Evolutionary conservation across 1,140 invertebrate species (phyloP).

Genomic region (Bradysia coprophila): DNA sequence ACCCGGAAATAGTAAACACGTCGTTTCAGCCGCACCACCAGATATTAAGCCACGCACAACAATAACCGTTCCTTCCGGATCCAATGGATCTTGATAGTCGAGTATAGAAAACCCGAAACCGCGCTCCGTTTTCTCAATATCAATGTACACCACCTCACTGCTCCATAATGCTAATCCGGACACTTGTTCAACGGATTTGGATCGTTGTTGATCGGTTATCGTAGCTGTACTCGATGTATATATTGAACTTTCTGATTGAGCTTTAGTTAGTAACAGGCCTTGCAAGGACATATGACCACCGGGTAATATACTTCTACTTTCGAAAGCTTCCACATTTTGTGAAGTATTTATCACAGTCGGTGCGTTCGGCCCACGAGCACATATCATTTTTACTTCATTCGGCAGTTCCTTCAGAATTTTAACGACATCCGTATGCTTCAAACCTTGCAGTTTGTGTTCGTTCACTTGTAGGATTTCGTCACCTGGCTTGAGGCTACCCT

Average conservation of each 20-base stretch:
- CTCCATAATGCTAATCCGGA: constrained; percentile 86
- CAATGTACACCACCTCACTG: constrained; percentile 68
- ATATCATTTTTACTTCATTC: constrained; percentile 62
- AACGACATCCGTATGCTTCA: constrained; percentile 78
- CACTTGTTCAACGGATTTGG: constrained; percentile 77
- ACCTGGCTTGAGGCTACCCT: constrained; percentile 59
- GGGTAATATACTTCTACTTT: constrained; percentile 54
- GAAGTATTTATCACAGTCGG: constrained; percentile 49
- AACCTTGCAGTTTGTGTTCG: constrained; percentile 64
- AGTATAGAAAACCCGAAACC: constrained; percentile 90
- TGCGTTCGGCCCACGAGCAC: constrained; percentile 43
- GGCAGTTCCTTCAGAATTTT: constrained; percentile 77
- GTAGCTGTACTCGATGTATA: constrained; percentile 53
- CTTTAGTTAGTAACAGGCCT: constrained; percentile 49
- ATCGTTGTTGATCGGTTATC: constrained; percentile 39
- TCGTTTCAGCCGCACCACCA: constrained; percentile 72
- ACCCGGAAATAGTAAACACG: constrained; percentile 78
- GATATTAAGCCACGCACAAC: constrained; percentile 86
- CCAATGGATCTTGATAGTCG: constrained; percentile 83
- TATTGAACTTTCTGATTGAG: constrained; percentile 72
- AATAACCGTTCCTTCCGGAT: constrained; percentile 78
- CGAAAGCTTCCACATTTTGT: constrained; percentile 56
- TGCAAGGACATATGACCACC: constrained; percentile 48
- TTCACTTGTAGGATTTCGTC: constrained; percentile 87
- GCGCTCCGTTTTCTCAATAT: constrained; percentile 71